phyloP scores from a whole-genome alignment of 2,113 vertebrate species.

The Larimichthys crocea region DNA sequence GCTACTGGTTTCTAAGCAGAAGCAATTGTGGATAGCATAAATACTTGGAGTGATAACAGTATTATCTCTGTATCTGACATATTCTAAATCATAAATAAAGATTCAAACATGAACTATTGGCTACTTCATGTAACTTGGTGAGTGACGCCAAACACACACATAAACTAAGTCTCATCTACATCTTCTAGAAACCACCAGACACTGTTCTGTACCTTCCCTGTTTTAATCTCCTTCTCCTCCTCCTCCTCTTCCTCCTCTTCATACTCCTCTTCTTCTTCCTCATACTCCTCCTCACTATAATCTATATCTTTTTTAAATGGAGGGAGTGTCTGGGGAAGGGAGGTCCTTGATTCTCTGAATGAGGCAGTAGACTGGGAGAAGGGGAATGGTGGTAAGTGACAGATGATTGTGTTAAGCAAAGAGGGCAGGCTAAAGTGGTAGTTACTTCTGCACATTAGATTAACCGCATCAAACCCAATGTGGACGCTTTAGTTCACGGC shows the following conservation, averaged over 20 bases:
- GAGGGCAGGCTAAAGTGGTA: constrained; percentile 9
- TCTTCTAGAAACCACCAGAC: constrained; percentile 55
- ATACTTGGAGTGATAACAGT: constrained; percentile 15
- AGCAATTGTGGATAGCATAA: constrained; percentile 54
- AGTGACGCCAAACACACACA: constrained; percentile 23
- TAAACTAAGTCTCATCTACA: constrained; percentile 37
- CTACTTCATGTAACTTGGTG: not conserved
- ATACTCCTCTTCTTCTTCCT: constrained; percentile 66
- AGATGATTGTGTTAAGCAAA: constrained; percentile 45
- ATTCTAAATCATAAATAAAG: not conserved
- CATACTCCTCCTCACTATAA: constrained; percentile 66
- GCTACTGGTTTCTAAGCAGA: constrained; percentile 67
- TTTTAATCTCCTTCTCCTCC: constrained; percentile 61
- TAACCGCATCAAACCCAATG: not conserved
- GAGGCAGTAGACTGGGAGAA: constrained; percentile 73
- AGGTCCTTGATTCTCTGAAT: constrained; percentile 65
- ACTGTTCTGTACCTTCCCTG: constrained; percentile 74
- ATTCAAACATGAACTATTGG: not conserved
- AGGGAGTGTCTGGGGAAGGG: constrained; percentile 43
- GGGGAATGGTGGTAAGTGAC: constrained; percentile 62
- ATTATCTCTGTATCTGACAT: not conserved
- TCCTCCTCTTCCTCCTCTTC: constrained; percentile 64
- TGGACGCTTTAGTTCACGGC: not conserved
- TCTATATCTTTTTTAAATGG: constrained; percentile 54
- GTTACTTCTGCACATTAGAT: constrained; percentile 28